These are phyloP conservation scores for Metacarcinus magister DNA, from an alignment of 2,888 invertebrate species.

Conservation along the genomic window DNA sequence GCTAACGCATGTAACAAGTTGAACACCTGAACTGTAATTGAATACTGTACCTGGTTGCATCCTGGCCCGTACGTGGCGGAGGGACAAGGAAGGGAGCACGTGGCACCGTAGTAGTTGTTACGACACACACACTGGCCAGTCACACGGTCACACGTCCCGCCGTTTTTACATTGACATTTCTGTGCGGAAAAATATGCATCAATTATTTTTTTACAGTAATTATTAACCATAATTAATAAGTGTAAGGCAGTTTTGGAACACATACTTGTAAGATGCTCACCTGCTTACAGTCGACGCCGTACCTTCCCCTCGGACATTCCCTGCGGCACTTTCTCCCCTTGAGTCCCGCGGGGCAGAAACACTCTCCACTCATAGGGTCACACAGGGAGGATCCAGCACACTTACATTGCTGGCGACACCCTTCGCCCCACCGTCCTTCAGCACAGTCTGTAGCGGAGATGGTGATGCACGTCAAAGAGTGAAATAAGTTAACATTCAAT, in stretches of 20 bases:
- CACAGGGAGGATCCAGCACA: constrained; percentile 72
- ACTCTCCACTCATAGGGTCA: constrained; percentile 69
- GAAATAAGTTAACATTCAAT: no score
- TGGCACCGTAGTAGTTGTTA: constrained; percentile 84
- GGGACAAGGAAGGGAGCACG: constrained; percentile 83
- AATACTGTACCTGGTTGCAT: constrained; percentile 83
- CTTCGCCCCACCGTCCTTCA: constrained; percentile 64
- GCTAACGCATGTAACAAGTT: no score
- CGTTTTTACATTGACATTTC: constrained; percentile 75
- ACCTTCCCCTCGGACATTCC: constrained; percentile 64
- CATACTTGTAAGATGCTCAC: constrained; percentile 40
- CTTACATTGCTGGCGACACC: constrained; percentile 63
- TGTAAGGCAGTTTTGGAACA: neutral
- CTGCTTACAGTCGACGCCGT: constrained; percentile 75
- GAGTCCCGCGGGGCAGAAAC: constrained; percentile 77
- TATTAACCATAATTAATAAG: no score
- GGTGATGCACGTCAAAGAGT: neutral
- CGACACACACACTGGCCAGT: constrained; percentile 74
- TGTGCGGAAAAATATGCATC: neutral
- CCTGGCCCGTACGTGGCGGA: constrained; percentile 85
- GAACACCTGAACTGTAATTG: neutral
- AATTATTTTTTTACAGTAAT: no score
- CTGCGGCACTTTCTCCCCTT: constrained; percentile 72
- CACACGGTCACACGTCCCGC: constrained; percentile 76
- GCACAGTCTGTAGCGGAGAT: neutral